These are phyloP conservation scores for Oenanthe melanoleuca DNA, from an alignment of 2,113 vertebrate genomes.

Conservation along the genomic window DNA sequence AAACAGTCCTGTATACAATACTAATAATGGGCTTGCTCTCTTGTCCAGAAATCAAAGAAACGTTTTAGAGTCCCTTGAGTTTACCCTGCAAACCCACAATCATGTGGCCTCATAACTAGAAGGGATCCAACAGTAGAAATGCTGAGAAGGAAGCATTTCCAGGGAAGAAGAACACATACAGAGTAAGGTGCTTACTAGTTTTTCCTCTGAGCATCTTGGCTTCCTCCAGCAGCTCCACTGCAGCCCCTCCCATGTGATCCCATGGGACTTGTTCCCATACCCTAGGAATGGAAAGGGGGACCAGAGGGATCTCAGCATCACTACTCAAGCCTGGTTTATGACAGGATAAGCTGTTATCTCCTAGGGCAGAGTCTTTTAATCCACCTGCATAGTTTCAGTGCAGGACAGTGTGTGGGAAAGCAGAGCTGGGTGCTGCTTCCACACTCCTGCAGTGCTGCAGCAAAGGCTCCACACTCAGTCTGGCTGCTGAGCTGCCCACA, in stretches of 20 bases:
- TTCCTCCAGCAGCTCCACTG: not conserved
- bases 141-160: not conserved
- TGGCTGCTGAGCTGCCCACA: not conserved
- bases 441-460: not conserved
- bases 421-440: not conserved
- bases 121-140: not conserved
- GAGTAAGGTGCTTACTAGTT: not conserved
- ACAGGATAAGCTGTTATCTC: not conserved
- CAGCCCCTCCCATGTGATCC: not conserved
- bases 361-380: not conserved
- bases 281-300: not conserved
- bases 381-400: fast-evolving
- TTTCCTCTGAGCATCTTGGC: not conserved
- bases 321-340: not conserved
- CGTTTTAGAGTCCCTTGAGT: not conserved
- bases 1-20: not conserved
- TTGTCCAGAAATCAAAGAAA: not conserved
- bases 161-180: not conserved
- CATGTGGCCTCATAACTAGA: not conserved
- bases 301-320: not conserved
- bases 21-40: not conserved
- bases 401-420: not conserved
- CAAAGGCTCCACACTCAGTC: not conserved
- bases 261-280: not conserved
- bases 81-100: not conserved